Conservation (phyloP, 2,113 vertebrate genomes). For the Egretta garzetta region DNA sequence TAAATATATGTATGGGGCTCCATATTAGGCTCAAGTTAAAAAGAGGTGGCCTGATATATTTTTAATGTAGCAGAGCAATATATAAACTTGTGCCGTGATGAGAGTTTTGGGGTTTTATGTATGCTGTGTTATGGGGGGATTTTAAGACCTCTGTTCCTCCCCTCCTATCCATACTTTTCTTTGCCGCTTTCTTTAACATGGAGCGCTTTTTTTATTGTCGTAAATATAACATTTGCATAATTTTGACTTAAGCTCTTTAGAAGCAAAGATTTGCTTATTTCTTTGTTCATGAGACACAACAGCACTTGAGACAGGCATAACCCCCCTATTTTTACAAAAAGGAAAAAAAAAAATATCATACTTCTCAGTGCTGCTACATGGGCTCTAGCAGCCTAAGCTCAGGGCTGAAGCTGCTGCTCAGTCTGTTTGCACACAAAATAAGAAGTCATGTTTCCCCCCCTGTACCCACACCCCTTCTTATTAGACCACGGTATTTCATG, state of each 20-base stretch:
- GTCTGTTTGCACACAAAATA: neutral
- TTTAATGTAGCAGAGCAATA: neutral
- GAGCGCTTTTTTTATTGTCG: neutral
- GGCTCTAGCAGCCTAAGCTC: neutral
- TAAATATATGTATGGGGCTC: neutral
- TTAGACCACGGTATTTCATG: neutral
- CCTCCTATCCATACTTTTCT: neutral
- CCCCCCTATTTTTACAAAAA: neutral
- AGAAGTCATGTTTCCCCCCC: neutral
- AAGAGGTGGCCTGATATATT: constrained; percentile 2
- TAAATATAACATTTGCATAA: neutral
- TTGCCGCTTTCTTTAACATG: neutral
- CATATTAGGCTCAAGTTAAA: neutral
- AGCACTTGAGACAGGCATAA: neutral
- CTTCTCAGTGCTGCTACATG: neutral
- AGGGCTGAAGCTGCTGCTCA: neutral
- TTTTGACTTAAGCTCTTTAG: neutral
- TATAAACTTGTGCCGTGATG: neutral
- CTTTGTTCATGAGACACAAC: neutral
- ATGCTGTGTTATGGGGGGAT: neutral
- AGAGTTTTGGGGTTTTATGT: neutral
- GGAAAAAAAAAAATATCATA: neutral
- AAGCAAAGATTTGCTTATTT: neutral
- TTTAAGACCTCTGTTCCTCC: neutral
- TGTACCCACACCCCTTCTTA: neutral